Evolutionary conservation across 2,888 invertebrate species (phyloP).

Genomic region (Encarsia formosa): DNA sequence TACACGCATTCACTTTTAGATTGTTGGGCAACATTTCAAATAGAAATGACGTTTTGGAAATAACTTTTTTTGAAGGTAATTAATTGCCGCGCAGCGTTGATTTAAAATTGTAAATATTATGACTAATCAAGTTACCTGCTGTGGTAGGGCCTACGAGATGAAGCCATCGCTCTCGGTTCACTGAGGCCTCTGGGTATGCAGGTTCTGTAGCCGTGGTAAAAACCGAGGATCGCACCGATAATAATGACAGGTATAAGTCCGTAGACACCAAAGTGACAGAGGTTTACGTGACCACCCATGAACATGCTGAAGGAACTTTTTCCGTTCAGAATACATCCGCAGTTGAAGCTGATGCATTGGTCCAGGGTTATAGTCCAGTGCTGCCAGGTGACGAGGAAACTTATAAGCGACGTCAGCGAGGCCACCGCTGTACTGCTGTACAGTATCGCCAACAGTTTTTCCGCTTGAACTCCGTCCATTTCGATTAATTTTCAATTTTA

Average conservation of each 20-base stretch:
- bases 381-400: constrained; percentile 44
- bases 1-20: too few species aligned
- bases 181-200: constrained; percentile 37
- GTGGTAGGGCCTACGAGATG: background rate
- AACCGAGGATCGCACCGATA: constrained; percentile 37
- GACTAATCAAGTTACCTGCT: too few species aligned
- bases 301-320: constrained; percentile 45
- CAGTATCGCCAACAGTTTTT: constrained; percentile 34
- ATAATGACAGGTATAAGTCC: constrained; percentile 39
- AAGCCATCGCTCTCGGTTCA: constrained; percentile 29
- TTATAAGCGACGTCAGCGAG: constrained; percentile 38
- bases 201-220: constrained; percentile 48
- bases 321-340: constrained; percentile 50
- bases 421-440: constrained; percentile 36
- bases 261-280: constrained; percentile 47
- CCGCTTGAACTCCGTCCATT: constrained; percentile 38
- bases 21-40: too few species aligned
- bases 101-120: too few species aligned
- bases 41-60: too few species aligned
- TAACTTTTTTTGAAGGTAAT: too few species aligned
- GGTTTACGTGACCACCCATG: constrained; percentile 47
- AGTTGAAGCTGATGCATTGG: constrained; percentile 45
- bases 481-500: too few species aligned
- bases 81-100: too few species aligned
- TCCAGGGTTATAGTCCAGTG: constrained; percentile 48